Percentiles rank a stretch among this genome's conserved stretches.
These are phyloP conservation scores for Eunapius fragilis DNA, from an alignment of 37 sponge, comb jelly and placozoan genomes.

Conservation along the genomic window DNA sequence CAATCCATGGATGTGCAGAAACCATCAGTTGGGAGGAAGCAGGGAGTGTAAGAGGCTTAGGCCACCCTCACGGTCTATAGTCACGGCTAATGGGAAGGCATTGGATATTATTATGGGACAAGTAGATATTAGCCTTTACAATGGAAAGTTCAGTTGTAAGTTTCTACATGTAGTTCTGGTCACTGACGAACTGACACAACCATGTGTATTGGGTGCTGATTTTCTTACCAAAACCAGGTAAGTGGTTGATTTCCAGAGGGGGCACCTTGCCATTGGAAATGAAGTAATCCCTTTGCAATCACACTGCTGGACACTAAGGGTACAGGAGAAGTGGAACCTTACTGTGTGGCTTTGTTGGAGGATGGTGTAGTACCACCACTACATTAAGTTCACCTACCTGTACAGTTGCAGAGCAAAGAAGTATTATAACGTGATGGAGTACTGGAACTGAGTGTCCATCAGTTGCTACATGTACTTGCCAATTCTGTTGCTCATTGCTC, in stretches of 20 bases:
- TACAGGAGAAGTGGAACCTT: too few species aligned
- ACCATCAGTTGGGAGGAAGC: too few species aligned
- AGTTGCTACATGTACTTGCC: too few species aligned
- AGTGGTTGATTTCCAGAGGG: not conserved
- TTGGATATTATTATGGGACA: conserved; percentile 4
- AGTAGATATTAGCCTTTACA: not conserved
- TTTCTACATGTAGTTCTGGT: not conserved
- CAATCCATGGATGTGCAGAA: not conserved
- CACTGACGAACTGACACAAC: not conserved
- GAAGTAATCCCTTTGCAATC: not conserved
- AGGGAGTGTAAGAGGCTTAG: not conserved
- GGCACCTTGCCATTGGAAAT: not conserved
- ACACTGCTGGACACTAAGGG: not conserved
- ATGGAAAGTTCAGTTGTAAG: too few species aligned
- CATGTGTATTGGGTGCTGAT: conserved; percentile 17
- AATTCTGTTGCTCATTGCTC: too few species aligned
- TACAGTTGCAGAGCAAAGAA: too few species aligned
- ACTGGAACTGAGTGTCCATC: too few species aligned
- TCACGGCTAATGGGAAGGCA: conserved; percentile 16
- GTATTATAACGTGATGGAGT: too few species aligned
- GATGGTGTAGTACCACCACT: too few species aligned
- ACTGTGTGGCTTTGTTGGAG: too few species aligned
- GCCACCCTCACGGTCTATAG: not conserved
- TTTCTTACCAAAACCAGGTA: conserved; percentile 2
- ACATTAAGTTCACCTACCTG: too few species aligned